Conservation (phyloP, 2,888 invertebrate genomes). For the Ypsolopha scabrella region DNA sequence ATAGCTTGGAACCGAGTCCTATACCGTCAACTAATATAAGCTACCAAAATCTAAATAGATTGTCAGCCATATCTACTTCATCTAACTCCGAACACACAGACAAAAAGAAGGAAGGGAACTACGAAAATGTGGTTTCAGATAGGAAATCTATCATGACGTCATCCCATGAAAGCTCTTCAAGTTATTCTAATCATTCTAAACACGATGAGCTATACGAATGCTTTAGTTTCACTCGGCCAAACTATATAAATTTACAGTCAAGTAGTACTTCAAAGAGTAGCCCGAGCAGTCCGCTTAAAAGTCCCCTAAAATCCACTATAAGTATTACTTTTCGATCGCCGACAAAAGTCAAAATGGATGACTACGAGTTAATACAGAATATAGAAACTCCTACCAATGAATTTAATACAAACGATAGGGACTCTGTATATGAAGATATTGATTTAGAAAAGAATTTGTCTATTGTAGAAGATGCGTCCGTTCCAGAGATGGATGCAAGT, state of each 20-base stretch:
- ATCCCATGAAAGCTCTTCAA: constrained; percentile 59
- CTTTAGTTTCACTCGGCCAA: constrained; percentile 49
- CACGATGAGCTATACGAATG: constrained; percentile 51
- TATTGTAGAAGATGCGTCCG: constrained; percentile 64
- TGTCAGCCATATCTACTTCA: constrained; percentile 55
- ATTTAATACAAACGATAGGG: constrained; percentile 34
- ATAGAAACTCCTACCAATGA: constrained; percentile 42
- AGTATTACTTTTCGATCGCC: constrained; percentile 80
- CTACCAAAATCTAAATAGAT: constrained; percentile 59
- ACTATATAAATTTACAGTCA: constrained; percentile 57
- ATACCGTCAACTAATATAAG: constrained; percentile 55
- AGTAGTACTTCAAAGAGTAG: constrained; percentile 56
- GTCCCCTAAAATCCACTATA: constrained; percentile 77
- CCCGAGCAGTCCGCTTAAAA: constrained; percentile 54
- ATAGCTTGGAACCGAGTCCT: constrained; percentile 45
- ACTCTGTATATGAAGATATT: constrained; percentile 72
- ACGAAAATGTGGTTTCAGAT: constrained; percentile 18
- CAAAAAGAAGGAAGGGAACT: constrained; percentile 19
- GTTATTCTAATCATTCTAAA: constrained; percentile 45
- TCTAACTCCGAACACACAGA: constrained; percentile 43
- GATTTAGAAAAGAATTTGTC: constrained; percentile 56
- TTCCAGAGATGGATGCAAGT: constrained; percentile 68
- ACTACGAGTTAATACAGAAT: constrained; percentile 61
- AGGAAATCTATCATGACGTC: constrained; percentile 51
- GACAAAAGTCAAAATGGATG: constrained; percentile 42